Evolutionary conservation across 2,113 vertebrate species (phyloP), one percentile per base, ranked within the genome.

Genomic region (Bucco capensis): DNA sequence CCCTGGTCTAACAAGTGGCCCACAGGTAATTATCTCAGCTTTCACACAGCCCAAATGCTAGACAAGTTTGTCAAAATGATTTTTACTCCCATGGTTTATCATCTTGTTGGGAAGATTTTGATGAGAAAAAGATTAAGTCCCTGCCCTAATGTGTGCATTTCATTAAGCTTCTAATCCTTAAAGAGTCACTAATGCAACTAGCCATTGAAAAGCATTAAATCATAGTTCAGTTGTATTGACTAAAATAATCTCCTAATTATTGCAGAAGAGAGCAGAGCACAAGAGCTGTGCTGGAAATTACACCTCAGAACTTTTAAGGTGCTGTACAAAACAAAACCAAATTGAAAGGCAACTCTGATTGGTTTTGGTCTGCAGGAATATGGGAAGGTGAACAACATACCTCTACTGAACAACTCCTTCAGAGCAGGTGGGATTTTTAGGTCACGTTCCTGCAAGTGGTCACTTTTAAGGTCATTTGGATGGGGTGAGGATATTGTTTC

Each of bases 121-220:
- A 97, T 95, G 92, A 97, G 93, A 73, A 94, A 94, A 96, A 97
- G 96, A 97, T 97, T 98, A 97, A 97, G 96, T 97, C 76, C 33
- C 93, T 79, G 83, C 83, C 95, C 96, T 49, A 51, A 85, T 94
- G 92, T 93, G 92, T 96, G 96, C 93, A 84, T 95, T 97, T 97
- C 96, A 97, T 97, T 96, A 97, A 93, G 92, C 74, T 95, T 80
- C 95, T 97, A 97, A 97, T 96, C 96, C 96, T 96, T 93, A 92
- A 97, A 97, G 95, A 96, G 96, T 95, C 88, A 28, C 96, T 95
- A 97, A 96, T 44, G 12, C 95, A 88, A 81, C 89, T 95, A 90
- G 73, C 96, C 96, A 95, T 28, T 94, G 96, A 96, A 97, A 96
- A 93, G 95, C 76, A 96, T 90, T 97, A 96, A 78, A 91, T 97